Evolutionary conservation across 2,797 vertebrate genomes (phyloP), one percentile per base, ranked within the genome.

Genomic region (Takifugu rubripes): DNA sequence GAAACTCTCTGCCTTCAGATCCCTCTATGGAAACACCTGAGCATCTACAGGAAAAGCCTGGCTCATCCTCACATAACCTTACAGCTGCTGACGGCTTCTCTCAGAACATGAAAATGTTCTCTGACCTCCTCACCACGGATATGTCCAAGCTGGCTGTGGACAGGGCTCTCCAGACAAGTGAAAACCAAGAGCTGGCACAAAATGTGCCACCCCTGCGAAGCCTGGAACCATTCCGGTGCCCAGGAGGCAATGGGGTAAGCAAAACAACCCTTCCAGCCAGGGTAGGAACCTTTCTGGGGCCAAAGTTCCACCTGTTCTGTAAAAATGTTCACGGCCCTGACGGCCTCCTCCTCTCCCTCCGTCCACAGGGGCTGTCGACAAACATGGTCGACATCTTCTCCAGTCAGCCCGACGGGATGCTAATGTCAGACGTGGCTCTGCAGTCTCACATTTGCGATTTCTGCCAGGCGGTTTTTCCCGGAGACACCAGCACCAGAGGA

Each of bases 361-460:
- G 40, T 47, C 16, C 46, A 0, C 85, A 94, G 93, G 79, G 67
- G 1, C 87, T 78, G n/a, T 71, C 78, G 84, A 72, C 62, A 0
- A 86, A 79, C 1, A 61, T 83, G 71, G 69, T 62, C 54, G 77
- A 81, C 0, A 77, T 79, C 16, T 0, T 59, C 2, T 43, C 70
- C 0, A 66, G 59, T 40, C 45, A 61, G 5, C 42, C 72, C 0
- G 43, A 64, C 0, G 59, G 65, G 10, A 42, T 88, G 6, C 1
- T 87, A 78, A 79, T 91, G 81, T 87, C 91, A 0, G 87, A 84
- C 1, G 67, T 83, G 3, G 78, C 83, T 0, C 77, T 92, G 44
- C 89, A 91, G 58, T 93, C 92, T 26, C 83, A 87, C 0, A 64
- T 89, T 52, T 92, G 92, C 12, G 92, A 92, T 8, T 91, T 93